Evolutionary conservation across 2,888 invertebrate genomes (phyloP), one percentile per base, ranked within the genome.

Genomic region (Caenorhabditis sp.): DNA sequence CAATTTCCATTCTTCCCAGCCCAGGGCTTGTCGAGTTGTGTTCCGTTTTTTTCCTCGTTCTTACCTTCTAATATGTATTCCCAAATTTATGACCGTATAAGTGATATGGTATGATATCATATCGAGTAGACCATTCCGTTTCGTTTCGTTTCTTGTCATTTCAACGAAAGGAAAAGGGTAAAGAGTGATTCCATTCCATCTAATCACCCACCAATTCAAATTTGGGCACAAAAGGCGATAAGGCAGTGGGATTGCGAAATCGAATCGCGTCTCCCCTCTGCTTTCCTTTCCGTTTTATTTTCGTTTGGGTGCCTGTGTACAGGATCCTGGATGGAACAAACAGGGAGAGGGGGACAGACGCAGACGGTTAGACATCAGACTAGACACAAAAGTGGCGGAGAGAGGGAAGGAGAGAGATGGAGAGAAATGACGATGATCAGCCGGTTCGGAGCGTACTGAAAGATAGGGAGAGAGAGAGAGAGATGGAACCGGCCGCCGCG

Each of bases 371-470:
- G 4, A 65, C 56, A 62, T 44, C 71, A 71, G 51, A 71, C 71
- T 62, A 62, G 51, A 71, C 40, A 71, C 62, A 62, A 53, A 61
- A 18, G 18, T 18, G 2, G 15, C 13, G 2, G 13, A 44, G 26
- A 51, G 44, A 55, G 44, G 24, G 50, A 35, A 60, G 47, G 60
- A 51, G 40, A 51, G 51, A 53, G 61, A 47, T 5, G 28, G 15
- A 13, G 22, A 60, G 40, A 28, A 72, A 50, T 71, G 71, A 64
- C 40, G 37, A 47, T 61, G 76, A 74, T 74, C 76, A 67, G 76
- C 76, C 76, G 67, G 76, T 67, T 76, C 76, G 76, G 37, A 40
- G 61, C 76, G 76, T 50, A 76, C 76, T 58, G 64, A 22, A 35
- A 51, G 64, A 64, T 28, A 60, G 40, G 44, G 44, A 60, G 60